phyloP scores from a whole-genome alignment of 2,113 vertebrate genomes.

The Connochaetes taurinus region DNA sequence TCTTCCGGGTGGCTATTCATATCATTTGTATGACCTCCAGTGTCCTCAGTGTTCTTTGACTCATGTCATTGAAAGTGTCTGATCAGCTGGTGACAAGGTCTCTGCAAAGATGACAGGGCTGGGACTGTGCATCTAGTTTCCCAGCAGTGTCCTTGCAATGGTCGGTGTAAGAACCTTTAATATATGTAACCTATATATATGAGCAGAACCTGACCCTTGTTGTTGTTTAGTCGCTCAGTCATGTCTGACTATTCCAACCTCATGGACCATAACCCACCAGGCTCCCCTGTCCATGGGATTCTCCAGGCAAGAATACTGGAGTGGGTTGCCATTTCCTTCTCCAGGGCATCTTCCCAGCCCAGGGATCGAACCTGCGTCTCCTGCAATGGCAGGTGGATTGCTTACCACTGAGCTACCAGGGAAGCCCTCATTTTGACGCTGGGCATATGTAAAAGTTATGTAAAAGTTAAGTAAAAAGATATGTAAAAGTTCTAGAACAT shows the following conservation, averaged over 20 bases:
- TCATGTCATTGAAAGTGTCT: constrained; percentile 64
- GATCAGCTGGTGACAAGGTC: constrained; percentile 60
- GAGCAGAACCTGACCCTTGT: background rate
- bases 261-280: background rate
- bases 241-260: background rate
- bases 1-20: constrained; percentile 77
- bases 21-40: constrained; percentile 75
- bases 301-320: background rate
- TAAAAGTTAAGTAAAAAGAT: too few relatives aligned
- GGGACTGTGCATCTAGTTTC: background rate
- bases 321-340: background rate
- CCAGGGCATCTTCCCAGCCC: background rate
- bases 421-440: background rate
- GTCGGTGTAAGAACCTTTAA: constrained; percentile 15
- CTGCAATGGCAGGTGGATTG: background rate
- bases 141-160: background rate
- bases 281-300: background rate
- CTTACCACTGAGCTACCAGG: background rate
- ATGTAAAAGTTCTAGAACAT: background rate
- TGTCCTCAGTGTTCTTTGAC: constrained; percentile 68
- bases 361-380: background rate
- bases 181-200: background rate
- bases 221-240: background rate
- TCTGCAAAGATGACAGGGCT: background rate
- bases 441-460: background rate